Percentiles rank a stretch among this genome's conserved stretches.
Conservation (phyloP, 2,888 invertebrate species). For the Pammene aurita region DNA sequence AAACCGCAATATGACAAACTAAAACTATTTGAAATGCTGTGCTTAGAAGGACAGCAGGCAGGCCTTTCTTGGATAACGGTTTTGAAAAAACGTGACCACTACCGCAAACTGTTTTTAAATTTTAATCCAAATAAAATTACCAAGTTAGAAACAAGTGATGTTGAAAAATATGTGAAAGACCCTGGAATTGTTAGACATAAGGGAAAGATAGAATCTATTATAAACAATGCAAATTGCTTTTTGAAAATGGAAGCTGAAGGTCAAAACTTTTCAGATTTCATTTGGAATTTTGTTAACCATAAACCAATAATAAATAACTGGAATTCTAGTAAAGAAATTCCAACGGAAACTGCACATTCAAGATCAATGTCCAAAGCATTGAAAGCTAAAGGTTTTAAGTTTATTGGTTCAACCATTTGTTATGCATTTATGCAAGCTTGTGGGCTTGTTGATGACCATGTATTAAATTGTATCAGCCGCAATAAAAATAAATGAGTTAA, state of each 20-base stretch:
- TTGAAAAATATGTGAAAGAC: constrained; percentile 52
- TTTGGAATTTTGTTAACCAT: constrained; percentile 69
- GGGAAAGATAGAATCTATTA: constrained; percentile 68
- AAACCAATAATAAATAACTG: constrained; percentile 64
- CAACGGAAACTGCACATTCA: constrained; percentile 60
- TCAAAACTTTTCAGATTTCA: constrained; percentile 64
- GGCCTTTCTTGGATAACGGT: constrained; percentile 75
- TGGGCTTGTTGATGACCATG: constrained; percentile 74
- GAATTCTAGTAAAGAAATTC: constrained; percentile 58
- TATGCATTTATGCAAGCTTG: constrained; percentile 79
- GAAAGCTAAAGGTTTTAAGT: constrained; percentile 69
- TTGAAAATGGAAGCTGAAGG: constrained; percentile 61
- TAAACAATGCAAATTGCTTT: constrained; percentile 69
- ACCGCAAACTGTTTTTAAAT: constrained; percentile 59
- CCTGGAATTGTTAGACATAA: constrained; percentile 64
- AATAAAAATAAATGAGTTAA: constrained; percentile 28
- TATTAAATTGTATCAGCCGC: constrained; percentile 55
- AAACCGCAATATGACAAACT: constrained; percentile 59
- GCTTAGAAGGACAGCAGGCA: constrained; percentile 77
- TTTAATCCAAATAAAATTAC: constrained; percentile 65
- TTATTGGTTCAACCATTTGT: constrained; percentile 70
- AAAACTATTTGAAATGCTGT: constrained; percentile 72
- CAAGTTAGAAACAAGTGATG: constrained; percentile 53
- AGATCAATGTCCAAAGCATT: constrained; percentile 61
- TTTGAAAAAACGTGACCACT: constrained; percentile 69